Base-by-base conservation (phyloP, 1,140 invertebrate genomes). In the Reticulitermes speratus region DNA sequence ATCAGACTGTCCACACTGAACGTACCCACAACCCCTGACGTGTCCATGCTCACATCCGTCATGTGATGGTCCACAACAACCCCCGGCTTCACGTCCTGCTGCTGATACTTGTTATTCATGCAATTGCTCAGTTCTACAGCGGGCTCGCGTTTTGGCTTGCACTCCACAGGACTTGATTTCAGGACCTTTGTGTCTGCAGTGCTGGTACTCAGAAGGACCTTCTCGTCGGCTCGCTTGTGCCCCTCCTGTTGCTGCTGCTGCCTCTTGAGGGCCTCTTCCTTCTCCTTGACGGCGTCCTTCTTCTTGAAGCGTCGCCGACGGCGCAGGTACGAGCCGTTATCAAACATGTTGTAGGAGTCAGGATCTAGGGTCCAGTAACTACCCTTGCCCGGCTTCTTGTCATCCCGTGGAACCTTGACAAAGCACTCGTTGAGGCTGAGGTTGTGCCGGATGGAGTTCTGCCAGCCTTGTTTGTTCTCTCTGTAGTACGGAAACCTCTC, bases 361-460 rank as follows among this genome's bases (percentile, higher is more conserved):
- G 98, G 98, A 90, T 99, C 97, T 45, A 99, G 91, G 0, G 97
- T 98, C 98, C 98, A 99, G 90, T 98, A 99, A 89, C 97, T 98
- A 3, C 98, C 98, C 91, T 99, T 99, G 0, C 97, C 97, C 0
- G 97, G 96, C 89, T 98, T 98, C 91, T 99, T 99, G 89, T 98
- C 97, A 89, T 98, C 94, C 86, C 96, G 89, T 55, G 97, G 94
- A 84, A 99, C 96, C 92, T 99, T 99, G 1, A 99, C 96, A 91
- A 99, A 99, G 90, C 99, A 99, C 91, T 99, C 99, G 92, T 99
- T 99, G 25, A 99, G 93, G 87, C 96, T 98, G 9, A 99, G 92
- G 92, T 99, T 99, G 91, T 99, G 98, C 69, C 98, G 93, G 86
- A 99, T 99, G 3, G 96, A 97, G 90, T 99, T 99, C 91, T 99